phyloP scores from a whole-genome alignment of 2,797 vertebrate genomes.

The Microchirus variegatus region DNA sequence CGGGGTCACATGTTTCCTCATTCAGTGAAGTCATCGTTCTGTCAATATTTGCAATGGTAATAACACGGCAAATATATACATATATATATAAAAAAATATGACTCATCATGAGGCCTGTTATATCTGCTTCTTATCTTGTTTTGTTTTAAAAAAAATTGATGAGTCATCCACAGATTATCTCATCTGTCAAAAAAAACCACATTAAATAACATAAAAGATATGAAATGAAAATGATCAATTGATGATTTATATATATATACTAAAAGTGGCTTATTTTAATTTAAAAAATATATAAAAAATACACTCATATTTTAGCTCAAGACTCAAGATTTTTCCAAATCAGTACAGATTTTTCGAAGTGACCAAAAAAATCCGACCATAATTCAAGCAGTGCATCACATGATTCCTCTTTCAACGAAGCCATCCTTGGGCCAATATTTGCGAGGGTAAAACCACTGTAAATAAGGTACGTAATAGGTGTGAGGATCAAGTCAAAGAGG shows the following conservation, averaged over 20 bases:
- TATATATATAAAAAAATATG: too few species aligned
- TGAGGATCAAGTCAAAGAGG: constrained; percentile 34
- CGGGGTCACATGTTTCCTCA: constrained; percentile 78
- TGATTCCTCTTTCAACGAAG: constrained; percentile 78
- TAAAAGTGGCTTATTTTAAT: not conserved
- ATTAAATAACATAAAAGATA: too few species aligned
- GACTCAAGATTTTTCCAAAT: constrained; percentile 19
- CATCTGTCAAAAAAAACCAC: too few species aligned
- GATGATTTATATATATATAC: too few species aligned
- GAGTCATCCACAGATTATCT: too few species aligned
- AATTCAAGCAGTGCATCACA: constrained; percentile 56
- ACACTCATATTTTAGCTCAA: not conserved
- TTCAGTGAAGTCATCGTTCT: constrained; percentile 73
- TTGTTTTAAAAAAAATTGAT: too few species aligned
- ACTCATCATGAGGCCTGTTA: constrained; percentile 25
- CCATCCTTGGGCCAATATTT: constrained; percentile 81
- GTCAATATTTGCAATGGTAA: constrained; percentile 82
- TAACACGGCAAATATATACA: constrained; percentile 46
- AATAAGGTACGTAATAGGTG: constrained; percentile 11
- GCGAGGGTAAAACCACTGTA: constrained; percentile 68
- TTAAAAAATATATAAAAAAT: too few species aligned
- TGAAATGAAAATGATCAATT: too few species aligned
- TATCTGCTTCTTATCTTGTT: not conserved
- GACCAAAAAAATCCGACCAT: not conserved
- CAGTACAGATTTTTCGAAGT: constrained; percentile 4